Percentiles rank a stretch among this genome's conserved stretches.
Conservation (phyloP, 1,140 invertebrate genomes). For the Drosophila lacteicornis region DNA sequence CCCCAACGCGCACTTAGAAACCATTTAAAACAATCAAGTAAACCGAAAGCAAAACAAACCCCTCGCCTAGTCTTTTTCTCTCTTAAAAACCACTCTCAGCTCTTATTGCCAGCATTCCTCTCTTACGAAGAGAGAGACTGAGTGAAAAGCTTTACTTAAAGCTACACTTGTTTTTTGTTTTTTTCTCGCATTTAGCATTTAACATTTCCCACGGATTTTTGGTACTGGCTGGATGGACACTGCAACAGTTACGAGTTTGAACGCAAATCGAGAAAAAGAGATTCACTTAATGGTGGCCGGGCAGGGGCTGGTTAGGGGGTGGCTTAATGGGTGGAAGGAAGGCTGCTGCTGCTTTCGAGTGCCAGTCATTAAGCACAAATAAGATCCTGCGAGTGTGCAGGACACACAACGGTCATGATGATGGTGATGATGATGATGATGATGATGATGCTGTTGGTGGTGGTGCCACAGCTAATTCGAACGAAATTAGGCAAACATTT, state of each 20-base stretch:
- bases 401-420: constrained; percentile 11
- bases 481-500: constrained; percentile 83
- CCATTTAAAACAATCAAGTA: constrained; percentile 24
- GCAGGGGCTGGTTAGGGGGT: neutral
- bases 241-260: constrained; percentile 43
- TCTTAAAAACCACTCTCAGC: neutral
- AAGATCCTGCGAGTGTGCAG: constrained; percentile 32
- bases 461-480: constrained; percentile 69
- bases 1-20: constrained; percentile 15
- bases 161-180: neutral
- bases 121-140: neutral
- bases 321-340: constrained; percentile 26
- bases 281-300: constrained; percentile 36
- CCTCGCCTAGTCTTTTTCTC: constrained; percentile 3
- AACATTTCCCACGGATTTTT: constrained; percentile 12
- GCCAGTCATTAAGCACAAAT: constrained; percentile 44
- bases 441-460: neutral
- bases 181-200: neutral
- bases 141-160: constrained; percentile 23
- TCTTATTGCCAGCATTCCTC: too few species aligned
- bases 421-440: neutral
- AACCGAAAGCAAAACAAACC: constrained; percentile 40
- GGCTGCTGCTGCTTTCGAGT: constrained; percentile 17
- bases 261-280: constrained; percentile 40
- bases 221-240: constrained; percentile 13